Conservation (phyloP, 2,888 invertebrate species). For the Sinhomidia bicolor region DNA sequence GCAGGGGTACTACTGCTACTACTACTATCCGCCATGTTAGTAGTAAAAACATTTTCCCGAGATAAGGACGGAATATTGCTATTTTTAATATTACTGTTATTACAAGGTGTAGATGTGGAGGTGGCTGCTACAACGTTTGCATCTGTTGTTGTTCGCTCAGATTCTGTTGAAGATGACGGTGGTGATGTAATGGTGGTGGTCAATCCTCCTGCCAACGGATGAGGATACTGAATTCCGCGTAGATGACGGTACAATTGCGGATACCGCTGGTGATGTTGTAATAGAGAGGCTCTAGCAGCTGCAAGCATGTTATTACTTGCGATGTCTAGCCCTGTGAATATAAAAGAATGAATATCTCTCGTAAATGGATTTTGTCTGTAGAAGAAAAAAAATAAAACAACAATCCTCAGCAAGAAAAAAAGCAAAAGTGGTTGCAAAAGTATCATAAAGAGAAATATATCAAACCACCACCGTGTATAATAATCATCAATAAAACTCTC, state of each 20-base stretch:
- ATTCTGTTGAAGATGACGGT: background rate
- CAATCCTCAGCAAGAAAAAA: background rate
- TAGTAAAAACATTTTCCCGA: background rate
- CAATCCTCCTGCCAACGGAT: background rate
- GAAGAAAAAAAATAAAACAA: background rate
- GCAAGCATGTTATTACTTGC: slow-evolving; percentile 8
- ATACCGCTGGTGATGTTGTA: background rate
- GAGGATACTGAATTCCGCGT: slow-evolving; percentile 23
- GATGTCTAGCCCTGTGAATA: slow-evolving; percentile 12
- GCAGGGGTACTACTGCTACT: no score
- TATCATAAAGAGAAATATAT: background rate
- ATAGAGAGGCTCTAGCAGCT: slow-evolving; percentile 23
- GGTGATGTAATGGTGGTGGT: background rate
- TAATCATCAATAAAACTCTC: slow-evolving; percentile 4
- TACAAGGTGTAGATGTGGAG: background rate
- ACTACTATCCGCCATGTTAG: no score
- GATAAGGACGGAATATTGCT: slow-evolving; percentile 15
- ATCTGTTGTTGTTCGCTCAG: no score
- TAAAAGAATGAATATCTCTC: background rate
- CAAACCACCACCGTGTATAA: no score
- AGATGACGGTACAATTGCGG: background rate
- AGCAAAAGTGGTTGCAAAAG: background rate
- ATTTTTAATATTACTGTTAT: background rate
- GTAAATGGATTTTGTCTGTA: background rate
- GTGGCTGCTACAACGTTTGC: slow-evolving; percentile 38